Evolutionary conservation across 2,113 vertebrate genomes (phyloP).

Genomic region (Ranitomeya variabilis): DNA sequence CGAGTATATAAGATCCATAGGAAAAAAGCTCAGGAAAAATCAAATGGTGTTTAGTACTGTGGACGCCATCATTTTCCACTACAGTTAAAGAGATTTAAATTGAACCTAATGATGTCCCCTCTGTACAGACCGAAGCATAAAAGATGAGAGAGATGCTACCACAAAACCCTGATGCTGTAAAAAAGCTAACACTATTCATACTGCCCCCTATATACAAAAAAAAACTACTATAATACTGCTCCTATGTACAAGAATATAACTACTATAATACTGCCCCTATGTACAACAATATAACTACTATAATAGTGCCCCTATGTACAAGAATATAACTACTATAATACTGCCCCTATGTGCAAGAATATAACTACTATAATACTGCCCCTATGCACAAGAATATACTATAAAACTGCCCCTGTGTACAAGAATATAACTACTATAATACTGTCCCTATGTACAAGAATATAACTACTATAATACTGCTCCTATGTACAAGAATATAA

Average conservation of each 20-base stretch:
- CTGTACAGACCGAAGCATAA: not conserved
- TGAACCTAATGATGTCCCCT: not conserved
- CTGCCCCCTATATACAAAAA: not conserved
- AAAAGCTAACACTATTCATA: not conserved
- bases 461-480: slow-evolving; percentile 23
- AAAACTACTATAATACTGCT: not conserved
- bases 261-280: not conserved
- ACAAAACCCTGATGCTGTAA: not conserved
- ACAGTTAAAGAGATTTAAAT: not conserved
- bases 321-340: not conserved
- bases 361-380: slow-evolving; percentile 13
- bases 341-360: not conserved
- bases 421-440: slow-evolving; percentile 3
- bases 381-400: not conserved
- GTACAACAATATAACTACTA: too few relatives aligned
- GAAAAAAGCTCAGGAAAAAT: not conserved
- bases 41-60: not conserved
- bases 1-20: not conserved
- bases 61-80: not conserved
- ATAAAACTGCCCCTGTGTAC: not conserved
- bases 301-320: too few relatives aligned
- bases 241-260: not conserved
- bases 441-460: slow-evolving; percentile 5
- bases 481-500: not conserved
- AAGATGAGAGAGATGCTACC: not conserved